These are phyloP conservation scores for Holothuria leucospilota DNA, from an alignment of 53 echinoderm and acorn worm genomes.

Conservation along the genomic window DNA sequence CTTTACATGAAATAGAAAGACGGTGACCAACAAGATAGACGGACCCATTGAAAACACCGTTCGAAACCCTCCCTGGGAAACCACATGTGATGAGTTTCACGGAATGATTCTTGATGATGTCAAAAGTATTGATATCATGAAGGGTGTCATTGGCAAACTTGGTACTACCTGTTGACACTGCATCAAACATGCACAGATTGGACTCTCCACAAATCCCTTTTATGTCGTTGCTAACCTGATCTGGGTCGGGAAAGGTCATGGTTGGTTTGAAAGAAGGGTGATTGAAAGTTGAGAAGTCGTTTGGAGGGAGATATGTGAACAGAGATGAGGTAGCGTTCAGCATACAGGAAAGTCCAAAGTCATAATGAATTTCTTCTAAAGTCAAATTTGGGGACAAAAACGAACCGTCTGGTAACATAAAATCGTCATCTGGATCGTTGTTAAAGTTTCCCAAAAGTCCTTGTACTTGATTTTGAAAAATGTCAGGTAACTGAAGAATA, in stretches of 20 bases:
- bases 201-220: slow-evolving; percentile 60
- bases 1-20: not conserved
- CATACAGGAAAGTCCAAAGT: slow-evolving; percentile 60
- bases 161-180: slow-evolving; percentile 46
- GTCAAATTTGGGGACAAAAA: slow-evolving; percentile 41
- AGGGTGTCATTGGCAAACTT: slow-evolving; percentile 66
- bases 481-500: slow-evolving; percentile 54
- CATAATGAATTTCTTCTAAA: slow-evolving; percentile 52
- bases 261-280: slow-evolving; percentile 54
- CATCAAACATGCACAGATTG: slow-evolving; percentile 52
- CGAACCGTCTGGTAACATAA: slow-evolving; percentile 62
- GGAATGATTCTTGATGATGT: slow-evolving; percentile 23
- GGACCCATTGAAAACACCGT: slow-evolving; percentile 31
- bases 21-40: not conserved
- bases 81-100: slow-evolving; percentile 69
- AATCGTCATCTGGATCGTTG: slow-evolving; percentile 63
- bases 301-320: slow-evolving; percentile 65
- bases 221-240: slow-evolving; percentile 58
- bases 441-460: slow-evolving; percentile 70
- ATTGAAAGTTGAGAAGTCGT: slow-evolving; percentile 56
- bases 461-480: slow-evolving; percentile 53
- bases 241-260: slow-evolving; percentile 43
- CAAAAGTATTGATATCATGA: not conserved
- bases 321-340: slow-evolving; percentile 46
- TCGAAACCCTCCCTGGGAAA: slow-evolving; percentile 48